Evolutionary conservation across 1,140 invertebrate genomes (phyloP).

Genomic region (Eueides isabella): DNA sequence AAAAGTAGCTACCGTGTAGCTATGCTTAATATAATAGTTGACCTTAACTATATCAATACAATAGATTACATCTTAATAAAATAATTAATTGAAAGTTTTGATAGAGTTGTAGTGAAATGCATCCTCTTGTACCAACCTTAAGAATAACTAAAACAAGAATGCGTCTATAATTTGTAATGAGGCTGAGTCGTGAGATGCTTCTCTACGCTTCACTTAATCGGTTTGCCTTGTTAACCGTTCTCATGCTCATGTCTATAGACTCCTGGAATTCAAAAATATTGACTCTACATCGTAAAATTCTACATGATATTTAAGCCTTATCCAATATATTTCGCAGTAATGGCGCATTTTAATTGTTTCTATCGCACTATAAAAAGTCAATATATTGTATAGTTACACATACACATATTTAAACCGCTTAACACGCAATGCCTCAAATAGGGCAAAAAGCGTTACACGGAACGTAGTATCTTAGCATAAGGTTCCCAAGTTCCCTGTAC

Average conservation of each 20-base stretch:
- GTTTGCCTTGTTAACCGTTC: constrained; percentile 71
- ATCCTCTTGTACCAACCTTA: constrained; percentile 23
- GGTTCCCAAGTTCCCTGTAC: too few species aligned
- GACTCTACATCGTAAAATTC: neutral
- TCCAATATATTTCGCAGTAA: neutral
- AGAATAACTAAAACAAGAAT: constrained; percentile 57
- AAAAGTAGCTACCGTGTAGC: too few species aligned
- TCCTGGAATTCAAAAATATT: constrained; percentile 46
- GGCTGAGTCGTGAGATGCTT: constrained; percentile 75
- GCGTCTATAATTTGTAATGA: constrained; percentile 79
- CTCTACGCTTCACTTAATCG: constrained; percentile 73
- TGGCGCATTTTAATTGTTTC: too few species aligned
- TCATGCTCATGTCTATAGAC: constrained; percentile 55
- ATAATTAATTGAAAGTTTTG: neutral
- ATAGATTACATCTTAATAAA: neutral
- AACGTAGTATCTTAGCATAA: too few species aligned
- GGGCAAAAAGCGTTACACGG: too few species aligned
- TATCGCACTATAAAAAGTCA: too few species aligned
- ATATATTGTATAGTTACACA: too few species aligned
- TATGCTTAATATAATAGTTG: too few species aligned
- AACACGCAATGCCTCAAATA: too few species aligned
- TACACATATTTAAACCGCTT: too few species aligned
- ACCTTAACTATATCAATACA: neutral
- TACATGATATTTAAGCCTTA: neutral
- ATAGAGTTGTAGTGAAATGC: neutral